Evolutionary conservation across 2,888 invertebrate genomes (phyloP), one percentile per base, ranked within the genome.

Genomic region (Balanococcus diminutus): DNA sequence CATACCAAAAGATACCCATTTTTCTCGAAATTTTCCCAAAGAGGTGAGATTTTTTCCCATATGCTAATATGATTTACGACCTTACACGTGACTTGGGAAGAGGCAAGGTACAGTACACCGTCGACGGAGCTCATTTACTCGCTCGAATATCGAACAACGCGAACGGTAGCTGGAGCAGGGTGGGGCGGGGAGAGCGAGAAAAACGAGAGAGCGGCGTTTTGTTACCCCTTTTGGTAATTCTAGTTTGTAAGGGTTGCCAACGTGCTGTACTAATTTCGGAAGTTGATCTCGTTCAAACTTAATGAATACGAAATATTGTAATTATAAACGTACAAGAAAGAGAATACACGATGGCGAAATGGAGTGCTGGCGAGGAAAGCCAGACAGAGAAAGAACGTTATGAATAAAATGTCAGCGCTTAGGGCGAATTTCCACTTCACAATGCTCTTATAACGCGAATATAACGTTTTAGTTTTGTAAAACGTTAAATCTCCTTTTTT

Each of bases 271-370:
- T 83, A 83, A 83, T 83, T 83, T 83, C 61, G 56, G 61, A 83
- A 83, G 83, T 83, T 32, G 51, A 61, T 83, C 83, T 56, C 83
- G 56, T 83, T 83, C 83, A 83, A 61, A 83, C 61, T 83, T 83
- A 83, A 83, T 61, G 61, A 83, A 83, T 83, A 83, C 83, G 83
- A 83, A 83, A 83, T 83, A 83, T 83, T 83, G 83, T 83, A 56
- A 61, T 83, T 83, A 83, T 83, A 83, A 83, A 67, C 36, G 83
- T 61, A 83, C 82, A 19, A 83, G 83, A 83, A 83, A 83, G 83
- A 82, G 82, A 82, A 46, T 56, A 31, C 83, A 31, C 61, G 61
- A 67, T 42, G 19, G 31, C n/a, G 32, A 67, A 56, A 31, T 31
- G 51, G 51, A 51, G 51, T 51, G 25, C 14, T 19, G 61, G 51